These are phyloP conservation scores for Rhineura floridana DNA, from an alignment of 2,113 vertebrate genomes.

Conservation along the genomic window DNA sequence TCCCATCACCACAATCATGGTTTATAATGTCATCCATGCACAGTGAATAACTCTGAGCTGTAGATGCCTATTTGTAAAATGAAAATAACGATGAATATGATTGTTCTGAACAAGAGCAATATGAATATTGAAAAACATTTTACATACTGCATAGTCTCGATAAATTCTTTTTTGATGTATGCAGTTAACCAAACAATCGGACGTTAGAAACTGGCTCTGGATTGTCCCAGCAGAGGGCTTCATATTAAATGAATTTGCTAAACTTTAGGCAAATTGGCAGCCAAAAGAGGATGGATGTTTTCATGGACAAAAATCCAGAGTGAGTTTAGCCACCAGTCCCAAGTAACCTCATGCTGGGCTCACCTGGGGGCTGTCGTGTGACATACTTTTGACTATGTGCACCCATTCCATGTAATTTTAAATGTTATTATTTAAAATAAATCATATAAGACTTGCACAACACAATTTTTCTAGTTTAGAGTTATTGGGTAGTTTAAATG, in stretches of 20 bases:
- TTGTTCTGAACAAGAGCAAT: background rate
- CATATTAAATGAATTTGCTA: background rate
- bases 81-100: too few species aligned
- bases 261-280: background rate
- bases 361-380: background rate
- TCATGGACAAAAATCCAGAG: background rate
- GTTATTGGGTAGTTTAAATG: conserved; percentile 13
- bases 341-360: background rate
- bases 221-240: background rate
- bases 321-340: background rate
- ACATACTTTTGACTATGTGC: background rate
- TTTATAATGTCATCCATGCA: too few species aligned
- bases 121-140: background rate
- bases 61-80: too few species aligned
- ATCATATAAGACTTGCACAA: background rate
- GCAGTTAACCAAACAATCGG: background rate
- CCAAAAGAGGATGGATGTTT: background rate
- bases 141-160: background rate
- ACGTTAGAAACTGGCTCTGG: background rate
- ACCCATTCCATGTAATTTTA: background rate
- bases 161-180: background rate
- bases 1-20: too few species aligned
- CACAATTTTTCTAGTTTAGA: background rate
- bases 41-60: too few species aligned
- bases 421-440: background rate